Conservation (phyloP, 1,140 invertebrate genomes). For the Triops cancriformis region DNA sequence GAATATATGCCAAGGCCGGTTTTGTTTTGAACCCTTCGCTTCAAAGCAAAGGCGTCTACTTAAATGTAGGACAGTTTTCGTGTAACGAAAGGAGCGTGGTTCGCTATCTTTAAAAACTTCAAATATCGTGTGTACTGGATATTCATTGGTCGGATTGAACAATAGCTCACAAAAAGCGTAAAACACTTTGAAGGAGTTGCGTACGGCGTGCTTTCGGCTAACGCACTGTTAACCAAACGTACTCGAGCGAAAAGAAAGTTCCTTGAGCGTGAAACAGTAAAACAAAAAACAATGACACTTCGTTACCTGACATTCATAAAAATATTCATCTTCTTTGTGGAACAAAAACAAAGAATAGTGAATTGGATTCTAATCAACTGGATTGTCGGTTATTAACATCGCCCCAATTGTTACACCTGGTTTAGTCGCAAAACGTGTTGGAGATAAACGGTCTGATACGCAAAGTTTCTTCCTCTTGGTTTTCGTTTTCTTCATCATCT, state of each 20-base stretch:
- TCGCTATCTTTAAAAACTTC: not conserved
- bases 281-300: not conserved
- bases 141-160: not conserved
- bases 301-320: not conserved
- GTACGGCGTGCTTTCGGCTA: not conserved
- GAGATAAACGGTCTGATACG: too few species aligned
- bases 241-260: not conserved
- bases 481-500: not conserved
- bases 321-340: not conserved
- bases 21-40: not conserved
- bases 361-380: too few species aligned
- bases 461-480: too few species aligned
- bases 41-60: not conserved
- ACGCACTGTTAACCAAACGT: not conserved
- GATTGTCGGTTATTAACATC: too few species aligned
- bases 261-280: not conserved
- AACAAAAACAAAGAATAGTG: too few species aligned
- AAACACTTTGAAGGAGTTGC: not conserved
- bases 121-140: not conserved
- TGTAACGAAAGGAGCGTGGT: not conserved
- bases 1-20: not conserved
- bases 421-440: too few species aligned
- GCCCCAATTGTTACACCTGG: too few species aligned
- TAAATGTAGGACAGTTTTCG: not conserved
- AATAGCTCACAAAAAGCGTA: not conserved